phyloP scores from a whole-genome alignment of 1,140 invertebrate genomes.

The Asbolus verrucosus region DNA sequence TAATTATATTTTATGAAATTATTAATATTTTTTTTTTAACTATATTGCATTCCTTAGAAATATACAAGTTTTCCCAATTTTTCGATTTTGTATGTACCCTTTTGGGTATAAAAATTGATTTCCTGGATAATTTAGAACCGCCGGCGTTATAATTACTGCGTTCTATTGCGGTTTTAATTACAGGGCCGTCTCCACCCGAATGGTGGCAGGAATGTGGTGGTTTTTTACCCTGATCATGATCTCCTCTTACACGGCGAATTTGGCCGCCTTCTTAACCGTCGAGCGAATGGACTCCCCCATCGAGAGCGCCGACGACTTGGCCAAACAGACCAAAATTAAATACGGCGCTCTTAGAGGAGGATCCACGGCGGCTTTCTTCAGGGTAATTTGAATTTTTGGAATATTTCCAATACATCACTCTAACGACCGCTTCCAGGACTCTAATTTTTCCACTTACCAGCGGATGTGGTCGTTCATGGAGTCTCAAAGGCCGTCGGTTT shows the following conservation, averaged over 20 bases:
- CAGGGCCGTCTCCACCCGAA: conserved; percentile 87
- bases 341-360: conserved; percentile 95
- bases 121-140: too few relatives aligned
- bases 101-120: background rate
- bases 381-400: conserved; percentile 69
- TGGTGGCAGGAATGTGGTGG: conserved; percentile 96
- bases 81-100: background rate
- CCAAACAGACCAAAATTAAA: conserved; percentile 96
- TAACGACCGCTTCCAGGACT: conserved; percentile 74
- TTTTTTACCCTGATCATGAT: conserved; percentile 99
- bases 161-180: background rate
- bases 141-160: too few relatives aligned
- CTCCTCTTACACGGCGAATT: conserved; percentile 97
- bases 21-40: background rate
- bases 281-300: conserved; percentile 97
- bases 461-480: conserved; percentile 96
- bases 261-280: conserved; percentile 97
- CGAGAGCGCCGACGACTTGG: conserved; percentile 94
- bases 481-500: conserved; percentile 84
- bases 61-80: background rate
- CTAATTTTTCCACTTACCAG: conserved; percentile 91
- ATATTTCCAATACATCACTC: background rate
- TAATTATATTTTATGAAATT: background rate
- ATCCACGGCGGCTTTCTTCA: conserved; percentile 92
- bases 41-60: too few relatives aligned